Evolutionary conservation across 2,113 vertebrate species (phyloP).

Genomic region (Antennarius striatus): DNA sequence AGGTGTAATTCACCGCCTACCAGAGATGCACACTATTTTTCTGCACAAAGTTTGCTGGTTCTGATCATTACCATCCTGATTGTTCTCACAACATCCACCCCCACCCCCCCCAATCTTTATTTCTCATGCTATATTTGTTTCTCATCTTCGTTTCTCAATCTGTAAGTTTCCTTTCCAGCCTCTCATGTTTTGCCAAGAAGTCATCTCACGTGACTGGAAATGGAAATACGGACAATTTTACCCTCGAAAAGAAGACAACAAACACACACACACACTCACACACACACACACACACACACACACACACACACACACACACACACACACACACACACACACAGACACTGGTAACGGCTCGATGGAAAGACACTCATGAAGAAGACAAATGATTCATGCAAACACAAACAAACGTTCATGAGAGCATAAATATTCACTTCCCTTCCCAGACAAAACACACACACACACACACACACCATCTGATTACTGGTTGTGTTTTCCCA

Average conservation of each 20-base stretch:
- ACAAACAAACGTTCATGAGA: constrained; percentile 22
- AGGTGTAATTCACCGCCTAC: no score
- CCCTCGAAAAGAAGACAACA: not conserved
- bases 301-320: not conserved
- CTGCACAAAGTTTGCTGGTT: no score
- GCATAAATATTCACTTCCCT: constrained; percentile 18
- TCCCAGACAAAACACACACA: constrained; percentile 15
- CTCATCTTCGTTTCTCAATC: not conserved
- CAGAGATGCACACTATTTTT: no score
- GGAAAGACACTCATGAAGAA: not conserved
- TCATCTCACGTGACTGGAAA: constrained; percentile 16
- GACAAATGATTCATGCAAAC: constrained; percentile 11
- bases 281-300: not conserved
- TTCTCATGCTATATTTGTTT: no score
- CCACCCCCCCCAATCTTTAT: no score
- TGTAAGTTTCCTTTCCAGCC: not conserved
- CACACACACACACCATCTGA: constrained; percentile 13
- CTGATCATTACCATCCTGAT: no score
- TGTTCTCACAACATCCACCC: no score
- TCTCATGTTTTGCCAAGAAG: constrained; percentile 22
- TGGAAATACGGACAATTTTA: constrained; percentile 23
- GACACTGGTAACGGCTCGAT: not conserved
- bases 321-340: not conserved
- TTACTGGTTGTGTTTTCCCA: constrained; percentile 25
- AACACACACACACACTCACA: not conserved